Evolutionary conservation across 2,113 vertebrate species (phyloP), one percentile per base, ranked within the genome.

Genomic region (Solea solea): DNA sequence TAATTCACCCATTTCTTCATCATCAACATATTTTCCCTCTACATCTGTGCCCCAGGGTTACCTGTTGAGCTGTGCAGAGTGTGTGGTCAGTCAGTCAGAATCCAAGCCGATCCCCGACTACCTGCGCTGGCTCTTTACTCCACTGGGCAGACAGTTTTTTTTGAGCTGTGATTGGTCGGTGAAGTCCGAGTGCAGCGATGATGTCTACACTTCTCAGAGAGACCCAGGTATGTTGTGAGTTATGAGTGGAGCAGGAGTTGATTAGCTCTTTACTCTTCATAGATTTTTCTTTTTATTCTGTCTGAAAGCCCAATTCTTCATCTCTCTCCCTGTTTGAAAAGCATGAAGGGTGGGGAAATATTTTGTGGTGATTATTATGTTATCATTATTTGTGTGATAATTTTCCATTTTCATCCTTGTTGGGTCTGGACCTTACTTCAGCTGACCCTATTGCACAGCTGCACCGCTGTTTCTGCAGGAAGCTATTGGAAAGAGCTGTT

Each of bases 401-500:
- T 45, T 45, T 3, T 21, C 13, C 25, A 34, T 7, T 0, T 49
- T 56, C 1, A 49, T 44, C 46, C 39, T 46, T 53, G 25, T 5
- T 56, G 11, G 8, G 13, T 27, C 14, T 58, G 42, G 11, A 6
- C 71, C 16, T 59, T 41, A 42, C 69, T 84, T 3, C 88, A 99
- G 97, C 93, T 1, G 97, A 99, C 85, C 97, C 98, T 72, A 92
- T 98, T 1, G 95, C 96, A 39, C 98, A 99, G 87, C 95, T 99
- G 67, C 96, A 98, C 89, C 95, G 96, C 84, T 95, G 95, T 0
- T 99, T 98, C 90, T 99, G 98, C 90, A 95, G 95, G 91, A 97
- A 96, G 82, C 94, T 99, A 44, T 81, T 99, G 34, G 96, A 98
- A 78, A 91, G 92, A 92, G 97, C 97, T 0, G 93, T 98, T 68